A percentile compares a stretch with the other conserved stretches of the same genome.
These are phyloP conservation scores for Phragmatobia fuliginosa DNA, from an alignment of 2,888 invertebrate species.

Conservation along the genomic window DNA sequence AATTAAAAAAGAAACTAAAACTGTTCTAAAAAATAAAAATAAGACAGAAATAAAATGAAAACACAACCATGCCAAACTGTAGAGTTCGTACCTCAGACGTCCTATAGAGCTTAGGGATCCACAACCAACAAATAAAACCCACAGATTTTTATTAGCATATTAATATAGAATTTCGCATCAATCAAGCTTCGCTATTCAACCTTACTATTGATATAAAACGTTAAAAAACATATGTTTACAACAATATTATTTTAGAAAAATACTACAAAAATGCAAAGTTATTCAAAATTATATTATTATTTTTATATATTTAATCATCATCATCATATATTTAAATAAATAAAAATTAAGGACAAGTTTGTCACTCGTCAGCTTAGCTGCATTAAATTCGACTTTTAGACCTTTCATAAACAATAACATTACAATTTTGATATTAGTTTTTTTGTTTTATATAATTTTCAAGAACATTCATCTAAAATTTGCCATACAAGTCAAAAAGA, in stretches of 20 bases:
- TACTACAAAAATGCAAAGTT: slow-evolving; percentile 45
- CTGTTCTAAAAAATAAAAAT: slow-evolving; percentile 22
- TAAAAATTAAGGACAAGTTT: slow-evolving; percentile 16
- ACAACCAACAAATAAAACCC: slow-evolving; percentile 56
- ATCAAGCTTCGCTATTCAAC: slow-evolving; percentile 67
- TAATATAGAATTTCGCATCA: slow-evolving; percentile 72
- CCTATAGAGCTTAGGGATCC: slow-evolving; percentile 43
- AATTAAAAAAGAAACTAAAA: slow-evolving; percentile 39
- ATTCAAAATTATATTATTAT: slow-evolving; percentile 25
- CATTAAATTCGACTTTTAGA: slow-evolving; percentile 6
- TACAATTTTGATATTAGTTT: slow-evolving; percentile 24
- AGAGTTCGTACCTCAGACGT: slow-evolving; percentile 63
- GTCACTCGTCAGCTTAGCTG: slow-evolving; percentile 38
- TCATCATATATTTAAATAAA: no score
- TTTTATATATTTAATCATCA: no score
- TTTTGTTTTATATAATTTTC: slow-evolving; percentile 50
- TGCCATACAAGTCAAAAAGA: slow-evolving; percentile 37
- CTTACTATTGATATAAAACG: slow-evolving; percentile 46
- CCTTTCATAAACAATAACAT: slow-evolving; percentile 14
- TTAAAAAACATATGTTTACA: slow-evolving; percentile 29
- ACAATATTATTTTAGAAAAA: slow-evolving; percentile 31
- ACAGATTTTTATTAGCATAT: slow-evolving; percentile 74
- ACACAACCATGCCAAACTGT: slow-evolving; percentile 70
- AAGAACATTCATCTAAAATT: slow-evolving; percentile 47
- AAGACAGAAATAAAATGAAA: slow-evolving; percentile 43